Conservation (phyloP, 2,888 invertebrate species). For the Lobophora halterata region DNA sequence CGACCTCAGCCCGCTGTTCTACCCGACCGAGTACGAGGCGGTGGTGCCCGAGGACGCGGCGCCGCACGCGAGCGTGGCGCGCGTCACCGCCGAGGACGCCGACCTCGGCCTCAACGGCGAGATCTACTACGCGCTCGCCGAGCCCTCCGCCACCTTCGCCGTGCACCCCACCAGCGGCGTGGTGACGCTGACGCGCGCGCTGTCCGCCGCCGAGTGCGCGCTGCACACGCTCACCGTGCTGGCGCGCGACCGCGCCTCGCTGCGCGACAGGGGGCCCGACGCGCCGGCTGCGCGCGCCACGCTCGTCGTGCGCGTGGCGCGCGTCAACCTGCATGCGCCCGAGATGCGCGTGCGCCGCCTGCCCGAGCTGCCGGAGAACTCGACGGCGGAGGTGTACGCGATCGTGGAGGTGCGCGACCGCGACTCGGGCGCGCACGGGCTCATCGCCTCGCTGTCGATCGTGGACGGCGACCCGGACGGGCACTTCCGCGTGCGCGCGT, state of each 20-base stretch:
- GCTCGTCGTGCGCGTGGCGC: constrained; percentile 88
- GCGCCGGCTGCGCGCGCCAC: constrained; percentile 89
- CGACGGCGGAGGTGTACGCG: constrained; percentile 92
- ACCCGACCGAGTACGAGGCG: constrained; percentile 92
- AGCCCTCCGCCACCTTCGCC: constrained; percentile 91
- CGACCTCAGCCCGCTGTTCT: constrained; percentile 96
- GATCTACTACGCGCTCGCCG: constrained; percentile 95
- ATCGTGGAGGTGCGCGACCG: constrained; percentile 91
- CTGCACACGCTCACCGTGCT: constrained; percentile 89
- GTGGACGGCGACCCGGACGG: constrained; percentile 95
- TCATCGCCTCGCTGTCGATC: constrained; percentile 90
- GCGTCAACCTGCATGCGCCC: constrained; percentile 93
- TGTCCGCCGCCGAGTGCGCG: constrained; percentile 85
- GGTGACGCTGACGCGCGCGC: constrained; percentile 89
- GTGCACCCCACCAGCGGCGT: constrained; percentile 96
- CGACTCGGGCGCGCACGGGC: constrained; percentile 92
- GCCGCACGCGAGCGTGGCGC: constrained; percentile 89
- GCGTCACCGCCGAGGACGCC: constrained; percentile 95
- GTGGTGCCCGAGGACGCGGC: constrained; percentile 94
- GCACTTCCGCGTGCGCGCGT: constrained; percentile 87
- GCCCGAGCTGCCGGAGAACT: constrained; percentile 90
- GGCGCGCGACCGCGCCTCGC: constrained; percentile 91
- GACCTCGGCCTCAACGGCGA: constrained; percentile 97
- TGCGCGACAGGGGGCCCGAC: constrained; percentile 67
- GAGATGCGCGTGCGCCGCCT: constrained; percentile 90